phyloP scores from a whole-genome alignment of 2,888 invertebrate genomes.

The Rhagonycha lutea region DNA sequence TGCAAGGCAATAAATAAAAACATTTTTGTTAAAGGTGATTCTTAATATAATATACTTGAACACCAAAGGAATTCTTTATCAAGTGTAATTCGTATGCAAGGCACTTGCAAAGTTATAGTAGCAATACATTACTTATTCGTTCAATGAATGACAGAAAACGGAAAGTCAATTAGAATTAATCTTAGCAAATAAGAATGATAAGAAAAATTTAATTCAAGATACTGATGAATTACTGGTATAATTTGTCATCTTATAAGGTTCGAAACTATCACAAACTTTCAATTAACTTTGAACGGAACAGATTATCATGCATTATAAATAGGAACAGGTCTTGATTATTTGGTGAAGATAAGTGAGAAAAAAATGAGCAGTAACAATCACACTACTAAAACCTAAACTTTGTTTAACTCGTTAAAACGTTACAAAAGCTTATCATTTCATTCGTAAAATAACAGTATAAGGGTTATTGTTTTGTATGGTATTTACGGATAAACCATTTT shows the following conservation, averaged over 20 bases:
- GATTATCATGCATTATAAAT: too few relatives aligned
- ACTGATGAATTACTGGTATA: background rate
- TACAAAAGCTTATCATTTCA: too few relatives aligned
- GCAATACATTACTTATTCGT: background rate
- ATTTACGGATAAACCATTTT: too few relatives aligned
- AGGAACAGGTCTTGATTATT: background rate
- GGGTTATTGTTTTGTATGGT: too few relatives aligned
- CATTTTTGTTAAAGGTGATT: background rate
- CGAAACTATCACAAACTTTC: too few relatives aligned
- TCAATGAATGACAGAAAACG: background rate
- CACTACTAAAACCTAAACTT: too few relatives aligned
- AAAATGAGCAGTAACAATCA: too few relatives aligned
- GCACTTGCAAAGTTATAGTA: background rate
- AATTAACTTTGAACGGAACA: too few relatives aligned
- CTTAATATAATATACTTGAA: background rate
- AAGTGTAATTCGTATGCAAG: background rate
- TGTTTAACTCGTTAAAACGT: too few relatives aligned
- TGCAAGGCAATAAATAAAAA: background rate
- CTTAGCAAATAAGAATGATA: background rate
- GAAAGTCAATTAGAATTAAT: background rate
- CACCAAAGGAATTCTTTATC: background rate
- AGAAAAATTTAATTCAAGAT: background rate
- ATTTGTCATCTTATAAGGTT: too few relatives aligned
- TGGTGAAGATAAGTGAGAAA: background rate
- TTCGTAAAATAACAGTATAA: too few relatives aligned